Percentiles rank a stretch among this genome's conserved stretches.
Conservation (phyloP, 2,888 invertebrate genomes). For the Cyclophora albipunctata region DNA sequence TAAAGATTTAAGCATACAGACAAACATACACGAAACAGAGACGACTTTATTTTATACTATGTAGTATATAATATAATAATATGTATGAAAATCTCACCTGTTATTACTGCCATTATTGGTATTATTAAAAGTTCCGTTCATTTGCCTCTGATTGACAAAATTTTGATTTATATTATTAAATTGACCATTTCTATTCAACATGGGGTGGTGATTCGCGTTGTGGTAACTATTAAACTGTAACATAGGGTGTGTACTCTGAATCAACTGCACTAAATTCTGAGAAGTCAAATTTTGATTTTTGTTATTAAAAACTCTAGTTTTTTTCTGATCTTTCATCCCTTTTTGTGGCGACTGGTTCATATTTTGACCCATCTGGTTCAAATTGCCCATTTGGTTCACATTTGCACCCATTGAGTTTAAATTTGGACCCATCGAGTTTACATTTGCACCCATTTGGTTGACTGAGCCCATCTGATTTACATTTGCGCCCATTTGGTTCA, state of each 20-base stretch:
- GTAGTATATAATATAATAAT: too few species aligned
- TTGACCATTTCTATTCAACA: conserved; percentile 41
- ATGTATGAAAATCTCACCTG: conserved; percentile 20
- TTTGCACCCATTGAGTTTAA: conserved; percentile 21
- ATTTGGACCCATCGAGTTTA: conserved; percentile 12
- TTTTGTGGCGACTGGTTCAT: conserved; percentile 35
- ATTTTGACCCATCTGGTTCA: conserved; percentile 21
- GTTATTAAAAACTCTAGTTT: conserved; percentile 50
- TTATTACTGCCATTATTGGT: conserved; percentile 20
- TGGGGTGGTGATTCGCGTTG: conserved; percentile 63
- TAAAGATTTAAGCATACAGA: too few species aligned
- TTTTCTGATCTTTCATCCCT: conserved; percentile 34
- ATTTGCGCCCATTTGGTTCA: conserved; percentile 17
- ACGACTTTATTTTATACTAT: too few species aligned
- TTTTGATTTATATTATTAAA: conserved; percentile 38
- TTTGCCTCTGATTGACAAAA: conserved; percentile 38
- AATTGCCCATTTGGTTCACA: conserved; percentile 19
- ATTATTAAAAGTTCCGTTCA: conserved; percentile 38
- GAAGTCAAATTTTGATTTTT: conserved; percentile 19
- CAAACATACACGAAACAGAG: too few species aligned
- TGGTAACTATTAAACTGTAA: conserved; percentile 54
- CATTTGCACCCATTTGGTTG: conserved; percentile 10
- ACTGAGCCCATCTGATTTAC: conserved; percentile 14
- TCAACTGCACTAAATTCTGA: conserved; percentile 58
- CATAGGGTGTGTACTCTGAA: conserved; percentile 68